Base-by-base conservation (phyloP, 2,888 invertebrate genomes). In the Ophraella communa region DNA sequence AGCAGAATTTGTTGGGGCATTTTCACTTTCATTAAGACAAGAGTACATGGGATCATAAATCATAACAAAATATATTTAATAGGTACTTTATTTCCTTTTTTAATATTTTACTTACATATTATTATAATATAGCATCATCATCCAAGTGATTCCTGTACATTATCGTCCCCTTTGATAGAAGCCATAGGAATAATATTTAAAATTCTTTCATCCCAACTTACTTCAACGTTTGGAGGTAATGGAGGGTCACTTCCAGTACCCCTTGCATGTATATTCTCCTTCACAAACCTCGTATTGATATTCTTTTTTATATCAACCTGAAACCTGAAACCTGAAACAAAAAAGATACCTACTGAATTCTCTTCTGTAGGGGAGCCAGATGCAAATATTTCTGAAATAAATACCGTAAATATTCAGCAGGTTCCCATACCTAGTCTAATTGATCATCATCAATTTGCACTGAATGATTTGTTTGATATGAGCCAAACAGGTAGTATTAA, bases 1-100 rank as follows among this genome's bases (percentile, higher is more conserved):
- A n/a, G n/a, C 10, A 52, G 30, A 52, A 52, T 52, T 17, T 52
- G 52, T 52, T 52, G 52, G 30, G 18, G 52, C 33, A n/a, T 51
- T 51, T 51, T 51, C 51, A 51, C 4, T 24, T 23, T 51, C 51
- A 51, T 51, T 51, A 24, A 7, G 8, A 51, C 24, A 24, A 24
- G 3, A 24, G 24, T 24, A 24, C 24, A 2, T 24, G 24, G 4
- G 24, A 24, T 8, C 23, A n/a, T 51, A 21, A 23, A 3, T 27
- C 27, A 20, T n/a, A n/a, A n/a, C n/a, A n/a, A n/a, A n/a, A n/a
- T n/a, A n/a, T n/a, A 24, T 24, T 24, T 24, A 4, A 7, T 24
- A 4, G 24, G 7, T 24, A 4, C 24, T 24, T 7, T 14, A n/a
- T 42, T 42, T 17, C 17, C 17, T n/a, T 42, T 42, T 14, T 42